These are phyloP conservation scores for Orthonyx spaldingii DNA, from an alignment of 2,113 vertebrate species.

Conservation along the genomic window DNA sequence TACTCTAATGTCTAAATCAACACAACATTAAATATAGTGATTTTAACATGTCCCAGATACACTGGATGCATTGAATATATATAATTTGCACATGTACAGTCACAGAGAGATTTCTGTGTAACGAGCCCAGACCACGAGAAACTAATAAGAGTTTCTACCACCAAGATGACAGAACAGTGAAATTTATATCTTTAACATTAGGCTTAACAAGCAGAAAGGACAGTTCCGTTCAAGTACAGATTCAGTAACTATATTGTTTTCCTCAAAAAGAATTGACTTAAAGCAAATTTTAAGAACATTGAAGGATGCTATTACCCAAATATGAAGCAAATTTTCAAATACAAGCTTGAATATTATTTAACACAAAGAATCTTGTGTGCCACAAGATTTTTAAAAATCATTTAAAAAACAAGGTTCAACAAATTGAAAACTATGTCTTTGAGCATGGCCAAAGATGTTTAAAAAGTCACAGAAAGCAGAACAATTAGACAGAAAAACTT, in stretches of 20 bases:
- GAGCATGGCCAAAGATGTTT: background rate
- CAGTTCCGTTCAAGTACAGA: background rate
- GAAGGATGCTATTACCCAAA: background rate
- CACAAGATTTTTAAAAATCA: background rate
- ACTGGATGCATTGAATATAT: background rate
- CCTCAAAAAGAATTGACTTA: background rate
- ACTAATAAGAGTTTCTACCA: background rate
- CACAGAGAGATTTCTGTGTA: background rate
- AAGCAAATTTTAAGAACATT: background rate
- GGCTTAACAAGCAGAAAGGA: background rate
- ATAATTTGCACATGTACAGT: background rate
- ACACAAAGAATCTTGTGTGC: background rate
- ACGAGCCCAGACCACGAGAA: background rate
- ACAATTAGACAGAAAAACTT: background rate
- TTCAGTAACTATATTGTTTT: background rate
- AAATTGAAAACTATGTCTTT: background rate
- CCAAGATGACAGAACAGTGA: background rate
- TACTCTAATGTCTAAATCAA: background rate
- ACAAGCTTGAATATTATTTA: background rate
- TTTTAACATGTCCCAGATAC: background rate
- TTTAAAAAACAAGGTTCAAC: background rate
- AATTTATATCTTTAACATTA: background rate
- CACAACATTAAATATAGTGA: background rate
- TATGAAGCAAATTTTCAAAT: background rate
- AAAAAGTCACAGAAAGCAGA: background rate